Conservation (phyloP, 2,888 invertebrate species). For the Drosophila lacicola region DNA sequence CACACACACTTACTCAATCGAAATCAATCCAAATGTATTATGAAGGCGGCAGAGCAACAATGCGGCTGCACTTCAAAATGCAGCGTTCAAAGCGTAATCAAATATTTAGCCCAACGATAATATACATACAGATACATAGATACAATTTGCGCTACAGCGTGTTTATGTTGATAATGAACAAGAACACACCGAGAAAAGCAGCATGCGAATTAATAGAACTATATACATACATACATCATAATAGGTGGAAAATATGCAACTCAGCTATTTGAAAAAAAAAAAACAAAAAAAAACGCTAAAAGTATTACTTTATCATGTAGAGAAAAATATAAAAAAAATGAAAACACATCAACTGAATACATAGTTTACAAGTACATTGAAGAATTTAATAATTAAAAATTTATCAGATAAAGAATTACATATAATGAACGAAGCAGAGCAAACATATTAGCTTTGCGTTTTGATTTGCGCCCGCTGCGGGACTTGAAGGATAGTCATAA, state of each 20-base stretch:
- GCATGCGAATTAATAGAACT: conserved; percentile 72
- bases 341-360: conserved; percentile 49
- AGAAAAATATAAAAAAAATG: conserved; percentile 31
- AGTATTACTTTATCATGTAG: conserved; percentile 79
- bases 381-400: conserved; percentile 60
- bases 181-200: conserved; percentile 71
- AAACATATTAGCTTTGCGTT: conserved; percentile 30
- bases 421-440: conserved; percentile 30
- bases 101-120: conserved; percentile 84
- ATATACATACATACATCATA: conserved; percentile 51
- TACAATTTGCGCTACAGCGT: conserved; percentile 68
- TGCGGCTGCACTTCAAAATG: conserved; percentile 47
- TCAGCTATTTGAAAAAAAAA: conserved; percentile 58
- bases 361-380: conserved; percentile 70
- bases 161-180: conserved; percentile 62
- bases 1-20: conserved; percentile 28
- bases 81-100: conserved; percentile 76
- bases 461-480: conserved; percentile 16
- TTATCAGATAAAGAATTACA: conserved; percentile 49
- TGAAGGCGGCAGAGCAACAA: conserved; percentile 30
- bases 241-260: conserved; percentile 47
- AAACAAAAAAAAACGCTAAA: conserved; percentile 48
- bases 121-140: conserved; percentile 67
- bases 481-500: conserved; percentile 22
- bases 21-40: conserved; percentile 49